These are phyloP conservation scores for Coracias cyanogaster DNA, from an alignment of 2,797 vertebrate genomes.

Conservation along the genomic window DNA sequence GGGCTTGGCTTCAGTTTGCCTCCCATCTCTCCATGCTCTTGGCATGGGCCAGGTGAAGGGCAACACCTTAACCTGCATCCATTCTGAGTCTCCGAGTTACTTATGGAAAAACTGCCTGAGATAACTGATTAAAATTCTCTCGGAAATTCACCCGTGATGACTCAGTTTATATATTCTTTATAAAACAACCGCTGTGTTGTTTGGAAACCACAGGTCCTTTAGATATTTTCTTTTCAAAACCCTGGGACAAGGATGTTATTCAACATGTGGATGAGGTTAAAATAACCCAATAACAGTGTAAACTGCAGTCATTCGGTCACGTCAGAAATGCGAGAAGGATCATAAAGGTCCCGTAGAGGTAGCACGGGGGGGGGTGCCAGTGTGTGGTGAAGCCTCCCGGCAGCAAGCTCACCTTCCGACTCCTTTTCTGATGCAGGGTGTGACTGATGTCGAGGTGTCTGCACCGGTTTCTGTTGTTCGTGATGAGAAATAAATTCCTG, in stretches of 20 bases:
- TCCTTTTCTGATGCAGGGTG: fast-evolving
- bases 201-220: background rate
- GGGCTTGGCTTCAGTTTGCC: background rate
- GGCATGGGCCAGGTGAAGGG: background rate
- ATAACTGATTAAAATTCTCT: background rate
- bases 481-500: background rate
- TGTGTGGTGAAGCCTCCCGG: fast-evolving
- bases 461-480: fast-evolving
- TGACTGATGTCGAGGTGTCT: background rate
- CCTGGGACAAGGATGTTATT: background rate
- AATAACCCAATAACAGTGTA: background rate
- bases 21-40: background rate
- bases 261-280: background rate
- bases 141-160: background rate
- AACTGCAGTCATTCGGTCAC: fast-evolving
- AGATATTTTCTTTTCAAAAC: background rate
- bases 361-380: background rate
- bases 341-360: fast-evolving
- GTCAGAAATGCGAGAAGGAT: too few species aligned
- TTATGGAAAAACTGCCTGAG: background rate
- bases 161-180: fast-evolving
- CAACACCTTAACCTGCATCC: background rate
- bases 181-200: background rate
- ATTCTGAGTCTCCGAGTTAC: fast-evolving
- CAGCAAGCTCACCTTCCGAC: fast-evolving